Conservation (phyloP, 2,797 vertebrate species). For the Chaetophractus vellerosus region DNA sequence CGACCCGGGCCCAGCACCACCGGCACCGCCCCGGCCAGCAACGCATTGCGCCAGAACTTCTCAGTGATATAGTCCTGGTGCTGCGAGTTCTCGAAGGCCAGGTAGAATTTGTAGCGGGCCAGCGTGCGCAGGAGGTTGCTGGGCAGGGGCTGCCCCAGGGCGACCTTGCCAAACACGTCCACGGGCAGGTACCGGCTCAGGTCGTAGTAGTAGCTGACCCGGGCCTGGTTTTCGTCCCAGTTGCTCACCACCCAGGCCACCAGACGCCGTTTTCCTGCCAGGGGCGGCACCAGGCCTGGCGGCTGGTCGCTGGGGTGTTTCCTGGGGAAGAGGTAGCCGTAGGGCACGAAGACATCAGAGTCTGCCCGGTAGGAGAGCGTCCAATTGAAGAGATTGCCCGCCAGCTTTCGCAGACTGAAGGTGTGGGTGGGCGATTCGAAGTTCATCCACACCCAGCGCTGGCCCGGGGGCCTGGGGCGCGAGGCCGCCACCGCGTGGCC, state of each 20-base stretch:
- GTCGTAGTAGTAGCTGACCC: slow-evolving; percentile 92
- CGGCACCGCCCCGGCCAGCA: slow-evolving; percentile 93
- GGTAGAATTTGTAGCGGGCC: slow-evolving; percentile 95
- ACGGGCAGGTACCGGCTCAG: slow-evolving; percentile 91
- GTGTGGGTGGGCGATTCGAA: slow-evolving; percentile 96
- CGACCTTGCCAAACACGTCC: slow-evolving; percentile 92
- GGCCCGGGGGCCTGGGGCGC: slow-evolving; percentile 89
- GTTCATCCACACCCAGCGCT: slow-evolving; percentile 99
- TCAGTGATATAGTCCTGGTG: slow-evolving; percentile 98
- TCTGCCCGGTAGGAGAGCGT: slow-evolving; percentile 95
- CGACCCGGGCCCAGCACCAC: slow-evolving; percentile 95
- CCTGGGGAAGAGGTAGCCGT: slow-evolving; percentile 92
- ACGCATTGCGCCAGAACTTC: slow-evolving; percentile 96
- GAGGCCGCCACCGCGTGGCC: neutral
- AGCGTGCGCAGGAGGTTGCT: slow-evolving; percentile 90
- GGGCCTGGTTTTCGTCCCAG: slow-evolving; percentile 93
- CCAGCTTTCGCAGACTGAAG: slow-evolving; percentile 85
- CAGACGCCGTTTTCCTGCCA: slow-evolving; percentile 89
- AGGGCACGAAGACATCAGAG: slow-evolving; percentile 95
- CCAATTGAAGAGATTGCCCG: slow-evolving; percentile 93
- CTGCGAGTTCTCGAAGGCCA: slow-evolving; percentile 97
- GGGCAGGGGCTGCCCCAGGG: slow-evolving; percentile 87
- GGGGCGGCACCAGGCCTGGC: slow-evolving; percentile 56
- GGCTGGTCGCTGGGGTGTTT: slow-evolving; percentile 77
- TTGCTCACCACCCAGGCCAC: slow-evolving; percentile 97